phyloP scores from a whole-genome alignment of 53 echinoderm and acorn worm species.

The Hippasteria phrygiana region DNA sequence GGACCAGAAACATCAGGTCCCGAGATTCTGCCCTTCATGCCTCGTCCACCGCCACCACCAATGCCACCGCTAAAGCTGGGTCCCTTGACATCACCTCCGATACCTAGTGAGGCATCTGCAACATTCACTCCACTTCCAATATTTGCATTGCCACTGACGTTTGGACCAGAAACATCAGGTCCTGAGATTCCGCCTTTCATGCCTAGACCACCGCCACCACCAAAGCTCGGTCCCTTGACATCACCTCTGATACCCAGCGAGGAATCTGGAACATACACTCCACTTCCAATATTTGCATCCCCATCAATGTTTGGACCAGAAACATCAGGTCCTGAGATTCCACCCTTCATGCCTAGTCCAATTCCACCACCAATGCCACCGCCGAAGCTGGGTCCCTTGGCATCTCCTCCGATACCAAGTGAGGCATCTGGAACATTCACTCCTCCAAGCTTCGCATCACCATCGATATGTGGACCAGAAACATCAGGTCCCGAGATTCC shows the following conservation, averaged over 20 bases:
- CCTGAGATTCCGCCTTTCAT: constrained; percentile 23
- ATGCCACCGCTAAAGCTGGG: constrained; percentile 16
- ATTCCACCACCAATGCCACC: constrained; percentile 45
- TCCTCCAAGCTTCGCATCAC: constrained; percentile 32
- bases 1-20: too few relatives aligned
- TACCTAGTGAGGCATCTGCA: constrained; percentile 11
- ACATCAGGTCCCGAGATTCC: constrained; percentile 61
- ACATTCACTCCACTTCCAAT: constrained; percentile 38
- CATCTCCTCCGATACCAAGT: constrained; percentile 45
- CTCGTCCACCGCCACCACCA: constrained; percentile 42
- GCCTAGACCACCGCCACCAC: constrained; percentile 37
- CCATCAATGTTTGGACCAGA: constrained; percentile 8
- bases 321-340: constrained; percentile 43
- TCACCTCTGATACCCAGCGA: constrained; percentile 39
- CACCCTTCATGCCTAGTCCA: constrained; percentile 46
- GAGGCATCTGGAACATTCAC: constrained; percentile 43
- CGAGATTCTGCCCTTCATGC: not conserved
- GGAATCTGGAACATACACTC: constrained; percentile 30
- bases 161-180: too few relatives aligned
- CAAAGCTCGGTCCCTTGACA: constrained; percentile 55
- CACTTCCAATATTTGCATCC: constrained; percentile 21
- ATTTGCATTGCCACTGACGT: not conserved
- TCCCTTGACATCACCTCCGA: too few relatives aligned
- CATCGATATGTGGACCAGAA: constrained; percentile 49
- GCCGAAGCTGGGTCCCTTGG: not conserved